Conservation (phyloP, 2,113 vertebrate genomes). For the Pterocles gutturalis region DNA sequence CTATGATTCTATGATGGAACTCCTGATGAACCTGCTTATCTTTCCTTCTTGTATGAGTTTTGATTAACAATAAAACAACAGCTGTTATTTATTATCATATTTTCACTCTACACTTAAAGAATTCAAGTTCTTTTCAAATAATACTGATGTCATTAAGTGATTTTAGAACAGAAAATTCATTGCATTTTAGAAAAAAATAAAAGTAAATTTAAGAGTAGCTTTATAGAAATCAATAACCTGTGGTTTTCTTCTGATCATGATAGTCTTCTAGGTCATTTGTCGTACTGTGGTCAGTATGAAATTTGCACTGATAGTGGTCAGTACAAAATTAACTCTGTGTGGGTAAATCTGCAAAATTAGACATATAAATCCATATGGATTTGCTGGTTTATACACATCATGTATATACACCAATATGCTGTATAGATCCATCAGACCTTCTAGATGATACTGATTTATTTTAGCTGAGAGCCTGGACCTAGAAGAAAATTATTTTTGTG, state of each 20-base stretch:
- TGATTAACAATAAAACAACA: background rate
- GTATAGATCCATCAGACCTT: background rate
- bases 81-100: background rate
- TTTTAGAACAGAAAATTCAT: background rate
- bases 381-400: background rate
- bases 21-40: background rate
- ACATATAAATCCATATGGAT: background rate
- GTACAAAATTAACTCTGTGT: background rate
- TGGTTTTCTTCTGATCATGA: background rate
- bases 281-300: background rate
- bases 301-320: no score
- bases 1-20: background rate
- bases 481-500: background rate
- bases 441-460: background rate
- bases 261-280: background rate
- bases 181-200: background rate
- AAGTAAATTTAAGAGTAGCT: background rate
- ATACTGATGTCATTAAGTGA: background rate
- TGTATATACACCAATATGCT: background rate
- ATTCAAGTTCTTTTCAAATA: background rate
- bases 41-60: background rate
- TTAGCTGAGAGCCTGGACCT: background rate
- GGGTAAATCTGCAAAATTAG: background rate
- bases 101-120: background rate
- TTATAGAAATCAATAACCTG: background rate